Base-by-base conservation (phyloP, 2,113 vertebrate species). In the Poecilia latipinna region DNA sequence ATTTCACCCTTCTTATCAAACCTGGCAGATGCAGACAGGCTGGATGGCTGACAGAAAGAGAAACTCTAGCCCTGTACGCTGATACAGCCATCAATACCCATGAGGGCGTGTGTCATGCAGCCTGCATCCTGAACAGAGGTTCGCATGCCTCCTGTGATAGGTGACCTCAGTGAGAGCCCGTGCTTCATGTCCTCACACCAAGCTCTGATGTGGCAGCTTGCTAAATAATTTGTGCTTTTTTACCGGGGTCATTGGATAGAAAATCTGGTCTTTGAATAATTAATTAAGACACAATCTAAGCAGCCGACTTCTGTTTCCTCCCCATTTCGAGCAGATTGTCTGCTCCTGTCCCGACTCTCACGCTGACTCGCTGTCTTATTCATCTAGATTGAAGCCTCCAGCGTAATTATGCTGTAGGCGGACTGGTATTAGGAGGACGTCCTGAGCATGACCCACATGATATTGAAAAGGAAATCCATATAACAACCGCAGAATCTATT, bases 161-260 rank as follows among this genome's bases (percentile, higher is more conserved):
- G 74, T 65, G 57, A 89, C 79, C 83, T 89, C 89, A 76, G 70
- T 42, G 83, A 80, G 87, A 91, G 86, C 78, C 82, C 74, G 28
- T 65, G 82, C 89, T 89, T 93, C 86, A 85, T 83, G 82, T 88
- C 79, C 87, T 84, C 89, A 88, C 87, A 91, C 84, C 85, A 84
- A 90, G 82, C 86, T 73, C 77, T 85, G 86, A 90, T 91, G 91
- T 93, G 93, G 91, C 93, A 93, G 94, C 93, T 93, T 72, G 83
- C 90, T 95, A 94, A 95, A 95, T 95, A 92, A 94, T 94, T 92
- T 93, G 92, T 92, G 92, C 90, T 93, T 93, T 88, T 94, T 94
- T 93, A 93, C 88, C 81, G 69, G 93, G 94, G 92, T 93, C 93
- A 94, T 94, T 92, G 92, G 92, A 93, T 93, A 93, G 91, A 91